Conservation (phyloP, 2,888 invertebrate genomes). For the Torymus aiolomorphi region DNA sequence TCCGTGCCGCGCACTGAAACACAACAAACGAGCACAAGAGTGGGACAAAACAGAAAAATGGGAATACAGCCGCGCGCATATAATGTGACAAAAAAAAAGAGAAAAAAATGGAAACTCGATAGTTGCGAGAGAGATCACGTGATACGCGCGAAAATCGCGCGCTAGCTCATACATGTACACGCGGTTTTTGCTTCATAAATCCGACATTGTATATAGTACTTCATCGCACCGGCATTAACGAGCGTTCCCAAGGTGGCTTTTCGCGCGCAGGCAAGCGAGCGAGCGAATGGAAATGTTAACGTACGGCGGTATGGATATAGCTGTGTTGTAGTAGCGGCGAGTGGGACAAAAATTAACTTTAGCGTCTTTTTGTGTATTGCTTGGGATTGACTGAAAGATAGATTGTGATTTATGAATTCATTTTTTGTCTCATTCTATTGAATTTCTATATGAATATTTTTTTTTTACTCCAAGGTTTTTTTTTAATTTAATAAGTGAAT, state of each 20-base stretch:
- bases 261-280: not conserved
- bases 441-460: no score
- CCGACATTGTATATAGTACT: conserved; percentile 37
- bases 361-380: no score
- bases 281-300: not conserved
- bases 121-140: conserved; percentile 17
- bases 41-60: not conserved
- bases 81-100: not conserved
- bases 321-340: no score
- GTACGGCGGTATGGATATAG: no score
- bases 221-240: conserved; percentile 33
- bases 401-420: no score
- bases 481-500: no score
- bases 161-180: not conserved
- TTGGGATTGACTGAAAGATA: no score
- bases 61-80: not conserved
- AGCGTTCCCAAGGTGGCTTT: conserved; percentile 44
- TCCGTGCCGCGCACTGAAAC: not conserved
- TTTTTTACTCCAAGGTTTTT: no score
- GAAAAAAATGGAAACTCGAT: conserved; percentile 2
- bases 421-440: no score
- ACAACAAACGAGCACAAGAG: conserved; percentile 10
- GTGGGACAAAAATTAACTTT: no score
- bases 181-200: conserved; percentile 39
- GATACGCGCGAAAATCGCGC: conserved; percentile 15